A percentile compares a stretch with the other conserved stretches of the same genome.
These are phyloP conservation scores for Pelodiscus sinensis DNA, from an alignment of 2,113 vertebrate species.

Conservation along the genomic window DNA sequence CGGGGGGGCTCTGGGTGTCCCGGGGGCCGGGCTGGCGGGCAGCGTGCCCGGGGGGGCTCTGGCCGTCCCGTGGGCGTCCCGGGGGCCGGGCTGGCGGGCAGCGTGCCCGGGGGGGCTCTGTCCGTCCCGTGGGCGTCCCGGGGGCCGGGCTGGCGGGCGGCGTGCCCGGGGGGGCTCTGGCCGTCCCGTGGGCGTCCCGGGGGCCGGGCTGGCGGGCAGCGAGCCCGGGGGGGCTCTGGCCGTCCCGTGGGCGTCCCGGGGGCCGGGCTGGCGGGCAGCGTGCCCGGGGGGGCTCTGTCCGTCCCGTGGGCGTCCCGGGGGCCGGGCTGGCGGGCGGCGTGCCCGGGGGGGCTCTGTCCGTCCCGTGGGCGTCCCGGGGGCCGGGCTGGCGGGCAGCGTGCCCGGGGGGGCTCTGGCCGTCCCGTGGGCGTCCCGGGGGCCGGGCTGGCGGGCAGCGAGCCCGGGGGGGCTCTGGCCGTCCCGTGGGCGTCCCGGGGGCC, in stretches of 20 bases:
- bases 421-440: neutral
- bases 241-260: too few species aligned
- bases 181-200: neutral
- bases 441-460: neutral
- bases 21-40: fast-evolving
- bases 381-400: neutral
- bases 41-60: too few species aligned
- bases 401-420: neutral
- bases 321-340: neutral
- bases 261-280: fast-evolving
- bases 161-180: neutral
- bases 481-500: too few species aligned
- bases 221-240: neutral
- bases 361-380: too few species aligned
- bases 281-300: too few species aligned
- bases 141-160: neutral
- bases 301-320: too few species aligned
- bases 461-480: neutral
- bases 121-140: too few species aligned
- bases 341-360: too few species aligned
- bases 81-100: neutral
- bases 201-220: neutral
- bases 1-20: neutral
- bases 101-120: too few species aligned
- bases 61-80: too few species aligned